Conservation (phyloP, 2,888 invertebrate genomes). For the Thalpophila matura region DNA sequence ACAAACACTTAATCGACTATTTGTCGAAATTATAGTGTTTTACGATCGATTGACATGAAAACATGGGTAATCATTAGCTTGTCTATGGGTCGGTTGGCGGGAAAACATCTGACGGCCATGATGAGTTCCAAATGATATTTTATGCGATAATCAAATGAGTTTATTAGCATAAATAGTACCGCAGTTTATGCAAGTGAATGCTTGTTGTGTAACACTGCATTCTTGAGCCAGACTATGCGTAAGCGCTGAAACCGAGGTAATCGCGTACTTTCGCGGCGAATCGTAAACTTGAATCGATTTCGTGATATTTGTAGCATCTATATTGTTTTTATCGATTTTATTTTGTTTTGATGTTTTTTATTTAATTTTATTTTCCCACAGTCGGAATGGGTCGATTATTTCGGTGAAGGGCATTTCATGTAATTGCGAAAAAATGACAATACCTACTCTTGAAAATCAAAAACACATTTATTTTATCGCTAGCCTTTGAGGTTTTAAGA, state of each 20-base stretch:
- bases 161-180: slow-evolving; percentile 63
- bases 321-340: slow-evolving; percentile 48
- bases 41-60: slow-evolving; percentile 57
- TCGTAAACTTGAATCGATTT: slow-evolving; percentile 68
- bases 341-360: slow-evolving; percentile 17
- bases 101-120: slow-evolving; percentile 52
- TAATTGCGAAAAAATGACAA: background rate
- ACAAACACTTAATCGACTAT: slow-evolving; percentile 47
- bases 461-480: too few relatives aligned
- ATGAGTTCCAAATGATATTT: slow-evolving; percentile 58
- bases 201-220: slow-evolving; percentile 78
- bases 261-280: slow-evolving; percentile 64
- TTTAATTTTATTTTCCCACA: slow-evolving; percentile 18
- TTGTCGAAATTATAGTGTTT: slow-evolving; percentile 57
- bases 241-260: slow-evolving; percentile 73
- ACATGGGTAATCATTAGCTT: slow-evolving; percentile 49
- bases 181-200: slow-evolving; percentile 72
- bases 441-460: too few relatives aligned
- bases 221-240: slow-evolving; percentile 79
- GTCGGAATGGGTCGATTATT: too few relatives aligned
- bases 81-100: slow-evolving; percentile 45
- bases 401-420: too few relatives aligned
- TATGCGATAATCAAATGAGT: slow-evolving; percentile 63
- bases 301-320: slow-evolving; percentile 61
- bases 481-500: too few relatives aligned